These are phyloP conservation scores for Melanotaenia trifasciata DNA, from an alignment of 2,797 vertebrate genomes.

Conservation along the genomic window DNA sequence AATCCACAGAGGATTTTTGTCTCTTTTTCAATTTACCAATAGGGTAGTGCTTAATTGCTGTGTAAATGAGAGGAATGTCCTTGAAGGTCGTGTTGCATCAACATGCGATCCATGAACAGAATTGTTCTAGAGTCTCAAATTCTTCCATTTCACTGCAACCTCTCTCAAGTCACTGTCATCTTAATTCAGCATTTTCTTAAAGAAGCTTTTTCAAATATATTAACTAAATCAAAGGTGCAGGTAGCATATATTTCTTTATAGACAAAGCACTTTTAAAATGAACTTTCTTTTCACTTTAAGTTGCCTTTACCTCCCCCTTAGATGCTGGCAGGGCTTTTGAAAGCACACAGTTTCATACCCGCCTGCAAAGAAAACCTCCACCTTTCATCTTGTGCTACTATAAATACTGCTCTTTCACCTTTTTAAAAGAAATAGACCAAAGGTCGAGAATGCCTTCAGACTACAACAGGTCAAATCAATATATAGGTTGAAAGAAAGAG, in stretches of 20 bases:
- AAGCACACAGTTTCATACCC: conserved; percentile 40
- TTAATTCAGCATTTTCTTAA: not conserved
- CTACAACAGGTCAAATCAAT: conserved; percentile 45
- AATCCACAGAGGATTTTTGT: conserved; percentile 83
- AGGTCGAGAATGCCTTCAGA: conserved; percentile 61
- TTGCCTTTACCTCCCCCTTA: conserved; percentile 32
- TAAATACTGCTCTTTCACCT: conserved; percentile 52
- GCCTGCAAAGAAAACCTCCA: conserved; percentile 40
- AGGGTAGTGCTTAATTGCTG: conserved; percentile 82
- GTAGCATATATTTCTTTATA: not conserved
- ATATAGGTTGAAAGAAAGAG: conserved; percentile 55
- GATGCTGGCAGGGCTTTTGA: conserved; percentile 24
- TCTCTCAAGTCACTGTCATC: conserved; percentile 27
- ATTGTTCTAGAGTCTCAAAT: conserved; percentile 46
- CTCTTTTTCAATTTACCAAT: conserved; percentile 84
- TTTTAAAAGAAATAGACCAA: conserved; percentile 42
- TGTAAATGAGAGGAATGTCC: conserved; percentile 80
- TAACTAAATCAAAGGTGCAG: not conserved
- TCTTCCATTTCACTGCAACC: conserved; percentile 25
- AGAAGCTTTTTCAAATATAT: conserved; percentile 21
- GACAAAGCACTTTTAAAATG: conserved; percentile 42
- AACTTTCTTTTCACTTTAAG: conserved; percentile 48
- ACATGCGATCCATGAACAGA: conserved; percentile 51
- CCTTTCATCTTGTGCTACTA: conserved; percentile 42
- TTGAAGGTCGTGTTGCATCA: conserved; percentile 80